phyloP scores from a whole-genome alignment of 2,797 vertebrate genomes.

The Vireo griseus region DNA sequence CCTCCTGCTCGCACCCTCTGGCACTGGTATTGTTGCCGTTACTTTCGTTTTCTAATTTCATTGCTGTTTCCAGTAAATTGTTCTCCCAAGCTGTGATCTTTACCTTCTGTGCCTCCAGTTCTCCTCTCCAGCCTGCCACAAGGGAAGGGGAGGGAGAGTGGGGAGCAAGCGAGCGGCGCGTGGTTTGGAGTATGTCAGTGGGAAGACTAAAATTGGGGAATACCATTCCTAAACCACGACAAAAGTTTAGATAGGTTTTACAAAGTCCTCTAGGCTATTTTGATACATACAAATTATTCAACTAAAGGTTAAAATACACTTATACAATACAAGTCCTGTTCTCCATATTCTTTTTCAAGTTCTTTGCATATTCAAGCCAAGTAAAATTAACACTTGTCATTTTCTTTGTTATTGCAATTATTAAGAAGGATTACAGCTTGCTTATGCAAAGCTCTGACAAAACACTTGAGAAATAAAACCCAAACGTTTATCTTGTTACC shows the following conservation, averaged over 20 bases:
- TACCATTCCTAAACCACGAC: not conserved
- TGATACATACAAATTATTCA: constrained; percentile 82
- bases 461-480: constrained; percentile 63
- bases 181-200: not conserved
- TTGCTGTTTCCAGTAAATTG: not conserved
- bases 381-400: constrained; percentile 64
- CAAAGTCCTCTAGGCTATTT: constrained; percentile 81
- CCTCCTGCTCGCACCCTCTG: not conserved
- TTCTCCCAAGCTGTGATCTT: not conserved
- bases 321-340: constrained; percentile 70
- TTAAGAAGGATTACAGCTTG: constrained; percentile 63
- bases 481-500: constrained; percentile 60
- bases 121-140: not conserved
- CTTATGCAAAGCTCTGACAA: constrained; percentile 62
- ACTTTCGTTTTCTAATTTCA: not conserved
- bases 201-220: not conserved
- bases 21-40: not conserved
- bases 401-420: constrained; percentile 71
- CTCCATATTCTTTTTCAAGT: constrained; percentile 44
- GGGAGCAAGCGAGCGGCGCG: rapidly evolving
- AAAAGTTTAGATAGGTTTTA: constrained; percentile 75
- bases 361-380: constrained; percentile 70
- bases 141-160: not conserved
- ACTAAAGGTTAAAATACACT: constrained; percentile 90
- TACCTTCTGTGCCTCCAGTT: not conserved